Base-by-base conservation (phyloP, 2,888 invertebrate genomes). In the Lycaena phlaeas region DNA sequence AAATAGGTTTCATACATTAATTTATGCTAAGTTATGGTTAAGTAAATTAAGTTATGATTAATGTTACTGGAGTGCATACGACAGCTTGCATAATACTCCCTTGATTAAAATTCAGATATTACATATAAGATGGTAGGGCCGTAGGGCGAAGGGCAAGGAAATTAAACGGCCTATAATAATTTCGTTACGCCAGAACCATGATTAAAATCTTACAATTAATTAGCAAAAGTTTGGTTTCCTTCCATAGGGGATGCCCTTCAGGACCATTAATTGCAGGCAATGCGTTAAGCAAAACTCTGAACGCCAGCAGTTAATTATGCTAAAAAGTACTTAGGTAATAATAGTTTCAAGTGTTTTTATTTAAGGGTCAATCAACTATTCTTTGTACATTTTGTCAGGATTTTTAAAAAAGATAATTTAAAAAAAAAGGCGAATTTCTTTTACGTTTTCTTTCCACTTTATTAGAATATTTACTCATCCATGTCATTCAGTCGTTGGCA, bases 11-110 rank as follows among this genome's bases (percentile, higher is more conserved):
- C n/a, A n/a, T n/a, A n/a, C n/a, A 34, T 34, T 34, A 34, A 34
- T 22, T 18, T 14, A 34, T 34, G 30, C 26, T 10, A 40, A 39
- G 26, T 26, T 40, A 25, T 31, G 26, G 25, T 25, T 31, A 31
- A 39, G 31, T 26, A 25, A 30, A 39, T 26, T 31, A 31, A 17
- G 14, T 26, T 11, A 26, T 30, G 75, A 82, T 84, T 82, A 78
- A 81, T 74, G 69, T 65, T 61, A n/a, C n/a, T 57, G 50, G 74
- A 78, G 72, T 84, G 82, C 81, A 82, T 76, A 72, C 71, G 84
- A 81, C 81, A 79, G 78, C 62, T 65, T 81, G 81, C 79, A 81
- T 81, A 84, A 81, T 70, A 79, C 75, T 68, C 81, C 79, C 81
- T 76, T 81, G 76, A 82, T 82, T 84, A 84, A 79, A 84, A 81